Percentiles rank a stretch among this genome's conserved stretches.
Evolutionary conservation across 2,888 invertebrate species (phyloP).

Genomic region (Epirrhoe alternata): DNA sequence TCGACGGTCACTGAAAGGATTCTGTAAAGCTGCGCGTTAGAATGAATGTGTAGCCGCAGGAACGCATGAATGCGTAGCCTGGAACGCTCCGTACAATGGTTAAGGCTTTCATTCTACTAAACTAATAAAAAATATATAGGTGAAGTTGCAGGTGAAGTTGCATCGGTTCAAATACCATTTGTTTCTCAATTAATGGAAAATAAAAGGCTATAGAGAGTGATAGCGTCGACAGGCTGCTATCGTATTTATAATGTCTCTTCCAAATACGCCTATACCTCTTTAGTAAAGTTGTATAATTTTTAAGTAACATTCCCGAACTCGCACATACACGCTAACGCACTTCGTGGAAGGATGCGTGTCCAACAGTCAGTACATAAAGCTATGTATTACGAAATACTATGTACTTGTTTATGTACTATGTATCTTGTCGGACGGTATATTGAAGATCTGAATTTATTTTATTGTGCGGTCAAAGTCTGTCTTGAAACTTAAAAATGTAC

Average conservation of each 20-base stretch:
- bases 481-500: slow-evolving; percentile 18
- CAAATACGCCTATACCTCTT: slow-evolving; percentile 4
- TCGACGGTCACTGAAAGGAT: too few species aligned
- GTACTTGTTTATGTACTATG: background rate
- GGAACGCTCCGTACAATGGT: too few species aligned
- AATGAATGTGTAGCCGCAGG: too few species aligned
- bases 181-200: too few species aligned
- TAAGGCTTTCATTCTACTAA: too few species aligned
- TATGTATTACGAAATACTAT: slow-evolving; percentile 47
- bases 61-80: too few species aligned
- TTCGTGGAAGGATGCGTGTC: slow-evolving; percentile 57
- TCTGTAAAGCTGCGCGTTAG: too few species aligned
- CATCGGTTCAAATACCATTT: too few species aligned
- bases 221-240: too few species aligned
- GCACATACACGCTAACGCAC: slow-evolving; percentile 66
- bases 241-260: slow-evolving; percentile 8
- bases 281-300: slow-evolving; percentile 42
- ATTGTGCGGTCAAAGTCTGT: slow-evolving; percentile 23
- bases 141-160: too few species aligned
- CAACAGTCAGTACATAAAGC: slow-evolving; percentile 41
- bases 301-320: slow-evolving; percentile 48
- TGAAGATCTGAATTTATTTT: slow-evolving; percentile 28
- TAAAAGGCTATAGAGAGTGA: too few species aligned
- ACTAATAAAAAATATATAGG: too few species aligned
- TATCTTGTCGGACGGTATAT: slow-evolving; percentile 15